Percentiles rank a stretch among this genome's conserved stretches.
phyloP scores from a whole-genome alignment of 2,113 vertebrate genomes.

The Oxyura jamaicensis region DNA sequence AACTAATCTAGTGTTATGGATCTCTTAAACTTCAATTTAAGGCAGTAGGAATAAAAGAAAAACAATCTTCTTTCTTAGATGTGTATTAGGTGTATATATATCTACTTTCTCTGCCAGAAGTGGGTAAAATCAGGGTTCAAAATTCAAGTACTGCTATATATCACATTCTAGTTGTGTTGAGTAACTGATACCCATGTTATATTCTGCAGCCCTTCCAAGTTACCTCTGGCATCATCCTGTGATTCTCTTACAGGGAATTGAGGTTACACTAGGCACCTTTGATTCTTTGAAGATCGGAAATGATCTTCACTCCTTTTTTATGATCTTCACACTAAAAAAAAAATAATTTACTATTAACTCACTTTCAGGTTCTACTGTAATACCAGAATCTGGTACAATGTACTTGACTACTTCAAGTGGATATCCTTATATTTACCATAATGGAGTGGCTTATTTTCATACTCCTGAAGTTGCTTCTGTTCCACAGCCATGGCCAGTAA shows the following conservation, averaged over 20 bases:
- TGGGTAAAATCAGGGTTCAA: neutral
- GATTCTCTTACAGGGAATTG: neutral
- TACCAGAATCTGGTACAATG: constrained; percentile 78
- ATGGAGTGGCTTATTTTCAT: constrained; percentile 90
- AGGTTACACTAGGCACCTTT: neutral
- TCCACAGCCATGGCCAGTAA: constrained; percentile 83
- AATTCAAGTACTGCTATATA: neutral
- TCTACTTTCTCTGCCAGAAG: neutral
- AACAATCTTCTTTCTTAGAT: neutral
- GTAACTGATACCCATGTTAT: neutral
- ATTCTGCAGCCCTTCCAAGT: neutral
- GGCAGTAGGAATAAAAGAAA: neutral
- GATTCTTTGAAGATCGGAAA: neutral
- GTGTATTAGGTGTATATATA: neutral
- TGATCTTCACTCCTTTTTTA: neutral
- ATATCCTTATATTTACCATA: constrained; percentile 86
- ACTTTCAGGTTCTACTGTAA: constrained; percentile 67
- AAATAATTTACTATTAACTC: neutral
- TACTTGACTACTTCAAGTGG: constrained; percentile 86
- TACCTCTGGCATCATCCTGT: neutral
- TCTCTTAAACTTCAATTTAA: neutral
- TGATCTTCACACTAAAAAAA: neutral
- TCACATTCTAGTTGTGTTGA: neutral
- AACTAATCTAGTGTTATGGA: neutral
- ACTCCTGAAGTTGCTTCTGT: constrained; percentile 74